A percentile compares a stretch with the other conserved stretches of the same genome.
Evolutionary conservation across 2,113 vertebrate genomes (phyloP).

Genomic region (Nibea albiflora): DNA sequence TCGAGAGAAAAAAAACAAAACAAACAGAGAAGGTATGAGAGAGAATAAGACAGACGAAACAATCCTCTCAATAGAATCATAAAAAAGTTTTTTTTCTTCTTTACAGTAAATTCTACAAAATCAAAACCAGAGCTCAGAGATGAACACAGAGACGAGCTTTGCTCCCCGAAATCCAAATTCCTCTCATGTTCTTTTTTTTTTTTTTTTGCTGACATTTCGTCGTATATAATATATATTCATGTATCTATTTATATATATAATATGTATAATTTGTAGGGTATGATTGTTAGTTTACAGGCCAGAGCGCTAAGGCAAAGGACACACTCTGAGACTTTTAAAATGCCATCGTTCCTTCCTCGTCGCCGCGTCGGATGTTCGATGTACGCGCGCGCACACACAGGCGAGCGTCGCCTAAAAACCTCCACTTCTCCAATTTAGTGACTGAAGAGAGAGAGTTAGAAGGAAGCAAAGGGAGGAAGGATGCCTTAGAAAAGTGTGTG

Average conservation of each 20-base stretch:
- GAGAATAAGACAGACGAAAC: constrained; percentile 66
- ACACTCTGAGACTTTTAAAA: constrained; percentile 54
- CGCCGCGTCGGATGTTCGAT: background rate
- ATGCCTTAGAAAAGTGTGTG: constrained; percentile 41
- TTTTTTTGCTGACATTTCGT: constrained; percentile 42
- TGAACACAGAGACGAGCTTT: constrained; percentile 69
- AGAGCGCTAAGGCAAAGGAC: constrained; percentile 77
- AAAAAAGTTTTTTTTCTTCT: constrained; percentile 75
- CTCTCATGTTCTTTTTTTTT: constrained; percentile 54
- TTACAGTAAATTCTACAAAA: constrained; percentile 84
- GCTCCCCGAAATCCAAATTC: constrained; percentile 67
- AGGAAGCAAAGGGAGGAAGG: constrained; percentile 49
- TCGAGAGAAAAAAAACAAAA: constrained; percentile 39
- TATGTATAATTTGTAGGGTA: constrained; percentile 77
- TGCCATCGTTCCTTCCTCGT: constrained; percentile 16
- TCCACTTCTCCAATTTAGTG: background rate
- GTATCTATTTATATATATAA: constrained; percentile 79
- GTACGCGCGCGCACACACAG: background rate
- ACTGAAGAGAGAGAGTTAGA: constrained; percentile 15
- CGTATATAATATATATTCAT: constrained; percentile 81
- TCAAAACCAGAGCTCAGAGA: constrained; percentile 73
- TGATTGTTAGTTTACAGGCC: constrained; percentile 76
- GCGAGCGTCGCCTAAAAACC: background rate
- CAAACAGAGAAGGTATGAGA: constrained; percentile 42
- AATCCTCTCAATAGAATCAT: constrained; percentile 77